These are phyloP conservation scores for Amphiduros pacificus DNA, from an alignment of 2,888 invertebrate species.

Conservation along the genomic window DNA sequence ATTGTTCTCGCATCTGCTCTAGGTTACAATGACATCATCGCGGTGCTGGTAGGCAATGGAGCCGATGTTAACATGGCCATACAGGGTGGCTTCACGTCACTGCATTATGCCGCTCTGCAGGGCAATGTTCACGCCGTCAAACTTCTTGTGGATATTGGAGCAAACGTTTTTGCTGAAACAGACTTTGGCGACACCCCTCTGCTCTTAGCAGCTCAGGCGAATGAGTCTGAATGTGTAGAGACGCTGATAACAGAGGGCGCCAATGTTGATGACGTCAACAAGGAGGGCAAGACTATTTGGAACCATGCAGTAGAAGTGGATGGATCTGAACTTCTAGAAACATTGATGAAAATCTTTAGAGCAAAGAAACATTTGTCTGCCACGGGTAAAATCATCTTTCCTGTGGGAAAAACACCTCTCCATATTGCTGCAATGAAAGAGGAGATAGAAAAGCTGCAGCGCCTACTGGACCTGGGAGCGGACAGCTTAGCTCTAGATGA, in stretches of 20 bases:
- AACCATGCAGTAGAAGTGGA: slow-evolving; percentile 40
- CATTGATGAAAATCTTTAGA: not conserved
- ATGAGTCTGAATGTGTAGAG: slow-evolving; percentile 38
- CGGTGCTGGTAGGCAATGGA: slow-evolving; percentile 36
- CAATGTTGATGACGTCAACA: slow-evolving; percentile 41
- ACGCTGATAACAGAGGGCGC: slow-evolving; percentile 39
- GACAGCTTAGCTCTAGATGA: slow-evolving; percentile 38
- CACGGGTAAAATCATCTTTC: not conserved
- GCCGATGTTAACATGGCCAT: slow-evolving; percentile 48
- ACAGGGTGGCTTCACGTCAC: slow-evolving; percentile 49
- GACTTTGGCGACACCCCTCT: slow-evolving; percentile 49
- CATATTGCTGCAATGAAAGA: slow-evolving; percentile 39
- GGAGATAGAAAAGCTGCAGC: slow-evolving; percentile 39
- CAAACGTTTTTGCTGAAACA: slow-evolving; percentile 44
- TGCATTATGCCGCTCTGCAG: slow-evolving; percentile 58
- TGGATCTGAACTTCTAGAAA: not conserved
- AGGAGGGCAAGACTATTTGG: slow-evolving; percentile 50
- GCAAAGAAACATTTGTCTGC: not conserved
- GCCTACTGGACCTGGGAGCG: slow-evolving; percentile 39
- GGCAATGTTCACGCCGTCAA: slow-evolving; percentile 43
- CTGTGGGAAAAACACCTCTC: slow-evolving; percentile 36
- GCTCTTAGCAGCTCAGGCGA: slow-evolving; percentile 45
- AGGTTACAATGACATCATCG: slow-evolving; percentile 42
- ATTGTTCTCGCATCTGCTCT: slow-evolving; percentile 52
- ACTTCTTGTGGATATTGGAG: slow-evolving; percentile 18